Percentiles rank a stretch among this genome's conserved stretches.
Conservation (phyloP, 2,113 vertebrate species). For the Catharus bicknelli region DNA sequence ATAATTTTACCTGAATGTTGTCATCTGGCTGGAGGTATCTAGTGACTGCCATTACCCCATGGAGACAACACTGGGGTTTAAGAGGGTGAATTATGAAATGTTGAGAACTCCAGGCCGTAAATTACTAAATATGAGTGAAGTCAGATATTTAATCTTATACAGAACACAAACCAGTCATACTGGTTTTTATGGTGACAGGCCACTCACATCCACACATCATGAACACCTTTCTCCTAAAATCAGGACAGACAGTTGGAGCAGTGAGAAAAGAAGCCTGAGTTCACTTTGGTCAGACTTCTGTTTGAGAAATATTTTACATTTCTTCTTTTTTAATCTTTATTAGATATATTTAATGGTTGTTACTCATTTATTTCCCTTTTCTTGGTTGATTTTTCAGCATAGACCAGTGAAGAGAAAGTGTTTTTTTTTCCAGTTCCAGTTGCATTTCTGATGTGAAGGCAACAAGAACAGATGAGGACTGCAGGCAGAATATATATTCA, state of each 20-base stretch:
- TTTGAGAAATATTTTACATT: neutral
- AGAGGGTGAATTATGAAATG: neutral
- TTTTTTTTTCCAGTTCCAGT: neutral
- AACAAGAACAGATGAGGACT: neutral
- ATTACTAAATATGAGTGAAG: neutral
- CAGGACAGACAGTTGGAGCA: neutral
- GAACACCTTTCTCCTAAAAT: neutral
- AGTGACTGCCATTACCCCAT: neutral
- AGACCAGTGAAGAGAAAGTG: neutral
- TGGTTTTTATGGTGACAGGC: neutral
- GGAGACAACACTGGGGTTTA: neutral
- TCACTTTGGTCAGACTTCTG: neutral
- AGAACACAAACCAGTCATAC: neutral
- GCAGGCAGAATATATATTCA: slow-evolving; percentile 18
- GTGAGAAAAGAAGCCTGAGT: neutral
- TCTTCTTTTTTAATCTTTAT: neutral
- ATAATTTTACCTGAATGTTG: neutral
- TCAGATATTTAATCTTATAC: neutral
- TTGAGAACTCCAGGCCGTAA: neutral
- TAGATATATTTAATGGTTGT: neutral
- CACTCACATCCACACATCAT: accelerated
- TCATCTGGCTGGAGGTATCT: neutral
- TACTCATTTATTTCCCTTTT: neutral
- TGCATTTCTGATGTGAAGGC: neutral
- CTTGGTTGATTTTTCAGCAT: neutral